Percentiles rank a stretch among this genome's conserved stretches.
These are phyloP conservation scores for Belonocnema kinseyi DNA, from an alignment of 1,140 invertebrate genomes.

Conservation along the genomic window DNA sequence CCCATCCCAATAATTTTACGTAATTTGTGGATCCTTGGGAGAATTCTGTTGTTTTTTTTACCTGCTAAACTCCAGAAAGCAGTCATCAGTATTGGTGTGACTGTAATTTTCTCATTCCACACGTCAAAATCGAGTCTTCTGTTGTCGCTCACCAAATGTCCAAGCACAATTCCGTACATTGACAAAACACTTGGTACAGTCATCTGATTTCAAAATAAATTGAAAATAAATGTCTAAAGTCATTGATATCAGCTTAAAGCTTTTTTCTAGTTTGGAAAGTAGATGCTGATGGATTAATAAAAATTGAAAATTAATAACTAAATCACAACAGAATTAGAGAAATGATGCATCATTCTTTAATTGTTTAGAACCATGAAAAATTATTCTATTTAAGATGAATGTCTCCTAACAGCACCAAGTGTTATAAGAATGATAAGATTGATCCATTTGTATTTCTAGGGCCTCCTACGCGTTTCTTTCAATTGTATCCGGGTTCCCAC, in stretches of 20 bases:
- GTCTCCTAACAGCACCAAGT: too few species aligned
- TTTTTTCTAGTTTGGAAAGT: too few species aligned
- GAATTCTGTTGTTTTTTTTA: conserved; percentile 34
- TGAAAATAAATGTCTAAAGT: conserved; percentile 14
- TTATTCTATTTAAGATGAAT: neutral
- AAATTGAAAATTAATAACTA: conserved; percentile 26
- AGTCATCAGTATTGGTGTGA: conserved; percentile 76
- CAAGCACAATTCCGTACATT: conserved; percentile 76
- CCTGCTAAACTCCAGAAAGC: conserved; percentile 73
- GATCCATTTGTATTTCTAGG: neutral
- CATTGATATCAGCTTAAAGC: too few species aligned
- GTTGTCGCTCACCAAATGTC: conserved; percentile 70
- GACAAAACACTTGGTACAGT: conserved; percentile 76
- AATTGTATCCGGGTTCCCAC: too few species aligned
- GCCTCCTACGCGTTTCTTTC: too few species aligned
- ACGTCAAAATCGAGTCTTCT: conserved; percentile 70
- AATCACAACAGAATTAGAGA: conserved; percentile 6
- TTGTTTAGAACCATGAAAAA: too few species aligned
- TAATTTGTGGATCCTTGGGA: too few species aligned
- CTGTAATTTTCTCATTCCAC: conserved; percentile 75
- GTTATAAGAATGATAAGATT: neutral
- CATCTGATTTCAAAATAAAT: conserved; percentile 55
- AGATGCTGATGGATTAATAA: neutral
- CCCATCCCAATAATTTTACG: too few species aligned
- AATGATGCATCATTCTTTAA: neutral